Percentiles rank a stretch among this genome's conserved stretches.
Evolutionary conservation across 1,140 invertebrate species (phyloP).

Genomic region (Formica exsecta): DNA sequence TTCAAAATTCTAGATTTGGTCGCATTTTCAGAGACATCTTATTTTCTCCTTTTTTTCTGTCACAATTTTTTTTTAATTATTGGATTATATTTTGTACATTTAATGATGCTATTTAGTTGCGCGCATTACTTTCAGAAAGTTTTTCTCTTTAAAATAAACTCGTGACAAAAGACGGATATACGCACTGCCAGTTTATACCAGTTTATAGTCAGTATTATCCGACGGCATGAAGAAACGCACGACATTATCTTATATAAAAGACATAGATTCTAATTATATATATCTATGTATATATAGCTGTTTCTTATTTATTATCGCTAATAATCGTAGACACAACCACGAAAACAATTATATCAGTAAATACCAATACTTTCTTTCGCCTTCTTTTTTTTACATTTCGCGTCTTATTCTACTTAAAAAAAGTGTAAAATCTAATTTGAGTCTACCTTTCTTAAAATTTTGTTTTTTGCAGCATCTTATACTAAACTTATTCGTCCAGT

Average conservation of each 20-base stretch:
- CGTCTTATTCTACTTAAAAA: constrained; percentile 50
- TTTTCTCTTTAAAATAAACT: constrained; percentile 26
- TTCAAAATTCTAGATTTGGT: neutral
- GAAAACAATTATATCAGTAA: constrained; percentile 17
- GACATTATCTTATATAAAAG: constrained; percentile 10
- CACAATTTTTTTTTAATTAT: neutral
- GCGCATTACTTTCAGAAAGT: constrained; percentile 9
- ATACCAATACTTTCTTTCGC: neutral
- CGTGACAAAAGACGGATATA: constrained; percentile 24
- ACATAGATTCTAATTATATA: constrained; percentile 12
- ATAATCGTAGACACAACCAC: neutral
- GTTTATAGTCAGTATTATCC: constrained; percentile 46
- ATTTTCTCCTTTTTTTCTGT: neutral
- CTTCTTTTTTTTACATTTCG: neutral
- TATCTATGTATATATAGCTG: neutral
- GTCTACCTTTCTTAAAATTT: neutral
- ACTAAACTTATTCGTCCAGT: neutral
- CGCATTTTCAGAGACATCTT: constrained; percentile 10
- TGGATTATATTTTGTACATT: neutral
- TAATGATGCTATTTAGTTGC: neutral
- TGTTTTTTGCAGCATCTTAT: neutral
- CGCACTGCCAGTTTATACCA: constrained; percentile 32
- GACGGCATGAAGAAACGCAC: neutral
- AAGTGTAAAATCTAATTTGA: constrained; percentile 47
- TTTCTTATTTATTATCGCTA: constrained; percentile 32